Evolutionary conservation across 2,797 vertebrate genomes (phyloP).

Genomic region (Hyperoplus lanceolatus): DNA sequence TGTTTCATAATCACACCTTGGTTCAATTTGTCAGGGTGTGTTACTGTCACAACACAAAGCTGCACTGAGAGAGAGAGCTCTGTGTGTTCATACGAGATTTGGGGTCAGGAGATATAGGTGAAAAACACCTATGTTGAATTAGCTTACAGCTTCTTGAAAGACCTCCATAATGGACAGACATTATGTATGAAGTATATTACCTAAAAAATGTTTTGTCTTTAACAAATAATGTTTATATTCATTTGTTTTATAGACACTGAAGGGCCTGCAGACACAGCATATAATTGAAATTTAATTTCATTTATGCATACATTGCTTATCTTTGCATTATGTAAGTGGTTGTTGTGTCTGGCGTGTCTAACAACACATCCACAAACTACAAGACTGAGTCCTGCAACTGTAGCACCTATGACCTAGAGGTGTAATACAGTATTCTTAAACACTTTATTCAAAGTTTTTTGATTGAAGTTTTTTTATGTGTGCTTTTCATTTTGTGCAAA

Average conservation of each 20-base stretch:
- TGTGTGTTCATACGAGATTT: constrained; percentile 2
- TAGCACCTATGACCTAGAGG: too few species aligned
- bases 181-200: constrained; percentile 2
- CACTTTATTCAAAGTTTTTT: too few species aligned
- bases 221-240: constrained; percentile 1
- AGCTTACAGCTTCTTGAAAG: neutral
- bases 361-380: neutral
- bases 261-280: neutral
- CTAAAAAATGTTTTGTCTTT: neutral
- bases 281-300: too few species aligned
- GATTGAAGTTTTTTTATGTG: too few species aligned
- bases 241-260: constrained; percentile 2
- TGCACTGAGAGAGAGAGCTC: neutral
- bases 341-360: constrained; percentile 2
- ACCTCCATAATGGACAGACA: neutral
- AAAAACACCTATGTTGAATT: neutral
- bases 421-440: too few species aligned
- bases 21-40: constrained; percentile 44
- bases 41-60: constrained; percentile 16
- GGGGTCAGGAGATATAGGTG: neutral
- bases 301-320: too few species aligned
- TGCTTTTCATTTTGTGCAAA: too few species aligned
- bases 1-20: constrained; percentile 38
- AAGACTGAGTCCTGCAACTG: neutral
- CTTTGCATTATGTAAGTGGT: too few species aligned